These are phyloP conservation scores for Colistium nudipinnis DNA, from an alignment of 2,113 vertebrate genomes.

Conservation along the genomic window DNA sequence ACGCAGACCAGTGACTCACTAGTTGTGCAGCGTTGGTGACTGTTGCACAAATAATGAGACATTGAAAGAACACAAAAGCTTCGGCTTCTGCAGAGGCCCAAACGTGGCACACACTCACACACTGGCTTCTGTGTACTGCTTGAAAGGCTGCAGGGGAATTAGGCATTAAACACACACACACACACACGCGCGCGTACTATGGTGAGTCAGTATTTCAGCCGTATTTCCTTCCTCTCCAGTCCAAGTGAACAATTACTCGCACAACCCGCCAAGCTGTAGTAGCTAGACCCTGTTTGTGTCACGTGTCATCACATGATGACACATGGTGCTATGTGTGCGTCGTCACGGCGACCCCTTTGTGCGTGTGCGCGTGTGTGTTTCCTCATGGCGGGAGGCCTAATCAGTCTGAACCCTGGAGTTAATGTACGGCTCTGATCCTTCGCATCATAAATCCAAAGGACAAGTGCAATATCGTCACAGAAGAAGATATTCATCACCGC, in stretches of 20 bases:
- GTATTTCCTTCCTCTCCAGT: no score
- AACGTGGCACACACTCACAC: slow-evolving; percentile 27
- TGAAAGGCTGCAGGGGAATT: no score
- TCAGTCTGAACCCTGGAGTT: slow-evolving; percentile 50
- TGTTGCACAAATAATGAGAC: slow-evolving; percentile 43
- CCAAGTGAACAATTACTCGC: slow-evolving; percentile 3
- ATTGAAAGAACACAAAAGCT: slow-evolving; percentile 12
- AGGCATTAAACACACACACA: neutral
- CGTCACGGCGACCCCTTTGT: no score
- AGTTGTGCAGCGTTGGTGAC: slow-evolving; percentile 29
- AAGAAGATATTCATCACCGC: slow-evolving; percentile 54
- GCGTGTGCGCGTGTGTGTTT: neutral
- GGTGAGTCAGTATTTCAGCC: slow-evolving; percentile 18
- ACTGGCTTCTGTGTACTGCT: neutral
- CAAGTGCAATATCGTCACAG: slow-evolving; percentile 38
- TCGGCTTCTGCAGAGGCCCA: slow-evolving; percentile 5
- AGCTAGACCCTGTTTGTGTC: neutral
- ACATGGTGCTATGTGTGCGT: no score
- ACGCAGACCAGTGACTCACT: slow-evolving; percentile 25
- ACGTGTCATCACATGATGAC: no score
- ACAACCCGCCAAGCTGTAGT: neutral
- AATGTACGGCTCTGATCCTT: slow-evolving; percentile 48
- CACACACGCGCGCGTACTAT: neutral
- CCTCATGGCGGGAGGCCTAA: no score
- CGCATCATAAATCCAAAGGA: slow-evolving; percentile 48